Evolutionary conservation across 2,797 vertebrate genomes (phyloP), one percentile per base, ranked within the genome.

Genomic region (Chaunax sp.): DNA sequence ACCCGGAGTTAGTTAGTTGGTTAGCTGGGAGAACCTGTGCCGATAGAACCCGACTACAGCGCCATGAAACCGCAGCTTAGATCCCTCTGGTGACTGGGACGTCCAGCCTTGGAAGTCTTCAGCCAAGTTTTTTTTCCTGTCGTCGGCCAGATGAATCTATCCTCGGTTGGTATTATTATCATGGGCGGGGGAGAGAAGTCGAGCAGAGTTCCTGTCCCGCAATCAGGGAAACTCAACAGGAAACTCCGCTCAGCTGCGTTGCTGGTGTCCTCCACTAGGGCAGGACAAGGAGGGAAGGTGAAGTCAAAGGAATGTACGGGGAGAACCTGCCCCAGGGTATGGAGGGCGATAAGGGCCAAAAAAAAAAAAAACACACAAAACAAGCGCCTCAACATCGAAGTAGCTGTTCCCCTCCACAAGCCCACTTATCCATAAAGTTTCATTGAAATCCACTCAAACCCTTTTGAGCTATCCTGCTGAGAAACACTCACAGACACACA

Each of bases 181-280:
- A 83, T 80, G 86, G 90, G 84, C 89, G 90, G 90, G 72, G 83
- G 73, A 80, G 77, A 84, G 73, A 63, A 78, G 82, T 59, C 12
- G 69, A 80, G 77, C 72, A 91, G 90, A 92, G 93, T 94, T 95
- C 92, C 92, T 91, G 92, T 93, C 91, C 89, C 82, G 80, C 70
- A 83, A 82, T 84, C 90, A 91, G 91, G 92, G 87, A 93, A 89
- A 92, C 81, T 88, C 85, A 51, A 86, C 89, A 89, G 91, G 89
- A 92, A 90, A 76, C 84, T 72, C 37, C 1, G 60, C 63, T 33
- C 69, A 44, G 65, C 77, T 80, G 88, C 83, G 53, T 53, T 85
- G 66, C 85, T 2, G 2, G 16, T 5, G 25, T 56, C 68, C 63
- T 77, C 90, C 90, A 35, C 77, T 56, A 78, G 91, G 90, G 77